A percentile compares a stretch with the other conserved stretches of the same genome.
phyloP scores from a whole-genome alignment of 2,113 vertebrate species.

The Centrocercus urophasianus region DNA sequence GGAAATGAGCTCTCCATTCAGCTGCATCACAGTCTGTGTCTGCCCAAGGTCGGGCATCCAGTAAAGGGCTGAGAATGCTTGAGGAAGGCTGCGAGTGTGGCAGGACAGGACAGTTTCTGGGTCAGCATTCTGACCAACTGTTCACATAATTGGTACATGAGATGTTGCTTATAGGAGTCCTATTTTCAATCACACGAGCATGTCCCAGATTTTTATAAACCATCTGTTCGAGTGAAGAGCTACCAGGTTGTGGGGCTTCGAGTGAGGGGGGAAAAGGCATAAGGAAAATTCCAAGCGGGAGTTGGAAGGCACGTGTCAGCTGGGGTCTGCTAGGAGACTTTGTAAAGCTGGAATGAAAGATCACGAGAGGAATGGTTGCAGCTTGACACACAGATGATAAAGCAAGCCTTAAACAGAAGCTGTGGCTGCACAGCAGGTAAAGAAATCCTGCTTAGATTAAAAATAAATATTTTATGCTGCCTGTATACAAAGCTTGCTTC shows the following conservation, averaged over 20 bases:
- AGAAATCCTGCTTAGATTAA: slow-evolving; percentile 73
- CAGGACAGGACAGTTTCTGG: slow-evolving; percentile 51
- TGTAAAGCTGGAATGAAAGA: slow-evolving; percentile 31
- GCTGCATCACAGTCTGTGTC: not conserved
- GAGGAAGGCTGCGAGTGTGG: not conserved
- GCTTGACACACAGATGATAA: slow-evolving; percentile 55
- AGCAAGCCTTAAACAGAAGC: slow-evolving; percentile 60
- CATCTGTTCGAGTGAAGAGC: slow-evolving; percentile 64
- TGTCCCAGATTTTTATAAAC: slow-evolving; percentile 62
- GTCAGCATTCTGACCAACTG: slow-evolving; percentile 54
- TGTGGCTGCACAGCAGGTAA: slow-evolving; percentile 68
- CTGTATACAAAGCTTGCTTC: not conserved
- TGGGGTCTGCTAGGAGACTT: slow-evolving; percentile 45
- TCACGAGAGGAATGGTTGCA: slow-evolving; percentile 23
- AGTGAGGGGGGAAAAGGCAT: not conserved
- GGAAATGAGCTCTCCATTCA: not conserved
- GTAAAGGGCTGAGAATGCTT: not conserved
- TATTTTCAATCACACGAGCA: slow-evolving; percentile 10
- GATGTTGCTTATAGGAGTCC: slow-evolving; percentile 55
- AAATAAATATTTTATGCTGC: slow-evolving; percentile 74
- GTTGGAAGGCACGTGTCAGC: slow-evolving; percentile 29
- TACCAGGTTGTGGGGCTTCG: slow-evolving; percentile 47
- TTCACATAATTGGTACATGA: slow-evolving; percentile 45
- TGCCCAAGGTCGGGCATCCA: slow-evolving; percentile 1
- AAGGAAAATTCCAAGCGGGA: not conserved